Evolutionary conservation across 30 jellyfish, hydroid and myxozoan genomes (phyloP).

Genomic region (Morbakka virulenta): DNA sequence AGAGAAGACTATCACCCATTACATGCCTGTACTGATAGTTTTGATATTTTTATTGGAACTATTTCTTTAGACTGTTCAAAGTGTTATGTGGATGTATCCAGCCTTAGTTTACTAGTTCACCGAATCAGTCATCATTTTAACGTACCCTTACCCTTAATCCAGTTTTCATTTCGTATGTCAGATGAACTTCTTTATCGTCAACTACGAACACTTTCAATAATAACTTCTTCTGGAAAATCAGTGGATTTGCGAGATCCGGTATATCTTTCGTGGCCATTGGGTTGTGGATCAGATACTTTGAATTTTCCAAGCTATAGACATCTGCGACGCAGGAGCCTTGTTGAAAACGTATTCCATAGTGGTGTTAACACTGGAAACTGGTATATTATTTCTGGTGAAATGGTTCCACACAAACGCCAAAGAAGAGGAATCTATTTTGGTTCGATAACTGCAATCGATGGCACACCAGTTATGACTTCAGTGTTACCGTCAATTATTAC

Average conservation of each 20-base stretch:
- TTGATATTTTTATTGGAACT: background rate
- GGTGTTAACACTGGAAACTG: constrained; percentile 17
- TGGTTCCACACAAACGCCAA: constrained; percentile 16
- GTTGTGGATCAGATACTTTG: constrained; percentile 18
- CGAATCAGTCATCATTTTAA: background rate
- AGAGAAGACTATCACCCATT: background rate
- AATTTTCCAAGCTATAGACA: constrained; percentile 14
- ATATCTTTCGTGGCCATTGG: constrained; percentile 77
- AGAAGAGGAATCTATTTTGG: constrained; percentile 79
- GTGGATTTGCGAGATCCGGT: background rate
- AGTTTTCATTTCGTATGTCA: constrained; percentile 5
- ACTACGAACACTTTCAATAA: constrained; percentile 16
- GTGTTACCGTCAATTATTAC: constrained; percentile 48
- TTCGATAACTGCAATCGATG: constrained; percentile 82
- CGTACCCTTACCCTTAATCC: constrained; percentile 19
- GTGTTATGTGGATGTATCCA: background rate
- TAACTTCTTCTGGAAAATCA: background rate
- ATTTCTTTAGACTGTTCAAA: background rate
- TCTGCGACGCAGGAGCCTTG: constrained; percentile 53
- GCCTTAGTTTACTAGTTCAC: background rate
- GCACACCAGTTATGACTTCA: constrained; percentile 77
- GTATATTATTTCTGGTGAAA: constrained; percentile 67
- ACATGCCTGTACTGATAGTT: background rate
- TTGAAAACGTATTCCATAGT: background rate
- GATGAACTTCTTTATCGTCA: constrained; percentile 32